Evolutionary conservation across 2,797 vertebrate species (phyloP), one percentile per base, ranked within the genome.

Genomic region (Myotis pilosus): DNA sequence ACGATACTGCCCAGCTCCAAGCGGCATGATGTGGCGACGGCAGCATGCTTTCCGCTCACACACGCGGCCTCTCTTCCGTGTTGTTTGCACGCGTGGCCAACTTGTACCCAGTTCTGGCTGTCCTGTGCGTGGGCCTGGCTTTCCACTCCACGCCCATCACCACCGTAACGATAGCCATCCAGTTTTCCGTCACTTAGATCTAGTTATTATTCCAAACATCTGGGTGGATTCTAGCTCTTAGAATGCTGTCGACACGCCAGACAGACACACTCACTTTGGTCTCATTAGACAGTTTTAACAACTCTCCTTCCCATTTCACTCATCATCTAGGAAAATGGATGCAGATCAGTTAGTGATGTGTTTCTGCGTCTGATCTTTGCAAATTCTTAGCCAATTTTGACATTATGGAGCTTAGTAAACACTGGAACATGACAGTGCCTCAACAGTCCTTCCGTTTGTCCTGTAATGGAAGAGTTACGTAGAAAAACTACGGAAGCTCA

Each of bases 151-250:
- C 44, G 25, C 87, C 57, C 72, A 72, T 53, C 72, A 68, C 60
- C 60, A 3, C 41, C 28, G 47, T 41, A 60, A 30, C 11, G 36
- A 8, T 47, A 41, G 75, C 33, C 12, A 3, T 36, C 68, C 62
- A 64, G 8, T 44, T 79, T 89, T 87, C 75, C 16, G 36, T 91
- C 69, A 49, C 23, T 49, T 76, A 47, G 8, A 28, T 74, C 25
- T 84, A 4, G 38, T 81, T 71, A 51, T 20, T 89, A 33, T 89
- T 87, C 22, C 28, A 86, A 60, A 51, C 41, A 55, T 36, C 36
- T 93, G 17, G 20, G 55, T 94, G 95, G 91, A 25, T 84, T 92
- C 91, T 87, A 44, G 64, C 86, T 93, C 64, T 91, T 81, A 44
- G 17, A 66, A 69, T 76, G 51, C 23, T 85, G 13, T 71, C 41